Conservation (phyloP, 1,140 invertebrate genomes). For the Orius laevigatus region DNA sequence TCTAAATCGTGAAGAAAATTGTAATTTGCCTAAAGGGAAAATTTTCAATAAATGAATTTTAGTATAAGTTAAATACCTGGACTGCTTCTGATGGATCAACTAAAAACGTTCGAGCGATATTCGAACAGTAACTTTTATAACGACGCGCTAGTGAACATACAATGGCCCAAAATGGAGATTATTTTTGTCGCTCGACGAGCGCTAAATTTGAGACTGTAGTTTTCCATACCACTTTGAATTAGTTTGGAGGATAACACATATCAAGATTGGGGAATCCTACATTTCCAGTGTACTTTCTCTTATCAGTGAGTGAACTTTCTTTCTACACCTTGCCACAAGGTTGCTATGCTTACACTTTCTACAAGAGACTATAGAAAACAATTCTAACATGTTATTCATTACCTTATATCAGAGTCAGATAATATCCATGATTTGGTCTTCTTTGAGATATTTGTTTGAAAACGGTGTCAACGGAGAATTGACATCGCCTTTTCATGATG, state of each 20-base stretch:
- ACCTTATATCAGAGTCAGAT: conserved; percentile 94
- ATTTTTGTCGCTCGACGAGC: conserved; percentile 85
- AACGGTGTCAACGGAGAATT: conserved; percentile 88
- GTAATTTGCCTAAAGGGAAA: conserved; percentile 58
- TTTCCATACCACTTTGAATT: conserved; percentile 94
- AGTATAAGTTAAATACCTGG: conserved; percentile 34
- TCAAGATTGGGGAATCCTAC: conserved; percentile 79
- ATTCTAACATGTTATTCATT: conserved; percentile 15
- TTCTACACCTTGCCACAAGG: conserved; percentile 89
- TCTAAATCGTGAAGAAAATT: conserved; percentile 84
- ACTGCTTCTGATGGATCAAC: conserved; percentile 77
- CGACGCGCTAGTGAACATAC: conserved; percentile 85
- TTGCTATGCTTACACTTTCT: conserved; percentile 93
- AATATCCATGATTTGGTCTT: conserved; percentile 97
- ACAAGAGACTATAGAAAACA: conserved; percentile 24
- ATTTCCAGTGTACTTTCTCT: conserved; percentile 80
- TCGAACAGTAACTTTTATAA: conserved; percentile 97
- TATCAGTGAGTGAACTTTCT: conserved; percentile 70
- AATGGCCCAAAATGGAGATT: conserved; percentile 87
- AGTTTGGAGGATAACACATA: conserved; percentile 97
- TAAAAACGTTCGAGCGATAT: conserved; percentile 91
- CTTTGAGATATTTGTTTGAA: conserved; percentile 89
- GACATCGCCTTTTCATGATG: conserved; percentile 87
- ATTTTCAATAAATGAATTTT: conserved; percentile 3
- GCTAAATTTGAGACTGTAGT: conserved; percentile 94